A percentile compares a stretch with the other conserved stretches of the same genome.
phyloP scores from a whole-genome alignment of 2,797 vertebrate genomes.

The Halcyon leucocephala region DNA sequence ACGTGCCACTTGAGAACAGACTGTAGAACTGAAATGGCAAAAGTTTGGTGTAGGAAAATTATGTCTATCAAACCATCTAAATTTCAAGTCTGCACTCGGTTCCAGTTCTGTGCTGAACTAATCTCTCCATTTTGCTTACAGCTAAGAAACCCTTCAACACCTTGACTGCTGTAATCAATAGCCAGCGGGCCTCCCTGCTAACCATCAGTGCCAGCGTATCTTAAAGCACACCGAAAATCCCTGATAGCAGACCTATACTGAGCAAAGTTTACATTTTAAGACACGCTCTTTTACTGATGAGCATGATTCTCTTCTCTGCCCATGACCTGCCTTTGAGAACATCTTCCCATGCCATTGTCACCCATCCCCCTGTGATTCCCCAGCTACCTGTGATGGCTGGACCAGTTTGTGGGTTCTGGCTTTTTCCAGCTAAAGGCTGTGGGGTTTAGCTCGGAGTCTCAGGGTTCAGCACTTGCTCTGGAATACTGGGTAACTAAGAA shows the following conservation, averaged over 20 bases:
- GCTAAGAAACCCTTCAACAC: neutral
- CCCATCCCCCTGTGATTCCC: neutral
- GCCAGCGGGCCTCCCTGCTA: neutral
- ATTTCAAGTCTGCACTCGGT: neutral
- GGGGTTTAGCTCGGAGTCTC: neutral
- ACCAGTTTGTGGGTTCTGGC: neutral
- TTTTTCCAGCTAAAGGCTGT: neutral
- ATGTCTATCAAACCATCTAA: neutral
- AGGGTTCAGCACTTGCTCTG: neutral
- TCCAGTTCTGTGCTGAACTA: neutral
- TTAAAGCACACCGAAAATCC: neutral
- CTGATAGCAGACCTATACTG: neutral
- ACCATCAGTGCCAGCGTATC: neutral
- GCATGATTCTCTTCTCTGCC: neutral
- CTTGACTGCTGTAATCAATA: neutral
- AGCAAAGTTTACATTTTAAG: neutral
- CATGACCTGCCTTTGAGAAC: neutral
- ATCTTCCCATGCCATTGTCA: neutral
- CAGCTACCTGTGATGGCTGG: neutral
- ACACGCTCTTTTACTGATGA: neutral
- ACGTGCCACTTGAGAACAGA: neutral
- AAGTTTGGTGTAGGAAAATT: neutral
- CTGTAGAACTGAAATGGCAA: neutral
- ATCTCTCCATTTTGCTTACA: neutral
- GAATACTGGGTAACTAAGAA: neutral